Evolutionary conservation across 2,113 vertebrate genomes (phyloP), one percentile per base, ranked within the genome.

Genomic region (Eidolon helvum): DNA sequence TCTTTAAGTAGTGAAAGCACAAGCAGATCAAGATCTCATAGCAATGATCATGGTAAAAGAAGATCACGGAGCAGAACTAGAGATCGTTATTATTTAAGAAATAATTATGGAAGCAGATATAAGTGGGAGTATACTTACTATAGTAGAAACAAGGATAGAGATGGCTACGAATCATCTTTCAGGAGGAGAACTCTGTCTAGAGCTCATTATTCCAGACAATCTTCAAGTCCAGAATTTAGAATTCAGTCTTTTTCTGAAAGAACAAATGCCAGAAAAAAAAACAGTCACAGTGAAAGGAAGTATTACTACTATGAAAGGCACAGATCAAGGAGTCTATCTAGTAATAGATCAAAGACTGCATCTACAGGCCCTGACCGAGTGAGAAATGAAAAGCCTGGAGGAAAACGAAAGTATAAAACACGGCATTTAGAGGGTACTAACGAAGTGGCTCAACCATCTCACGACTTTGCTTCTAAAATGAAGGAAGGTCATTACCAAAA

Each of bases 361-460:
- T 98, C 99, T 83, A 98, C 98, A 4, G 94, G 95, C 0, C 96
- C 96, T 96, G 98, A 98, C 7, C 98, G 97, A 45, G 96, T 86
- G 11, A 98, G 98, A 88, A 98, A 94, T 11, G 99, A 99, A 94
- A 99, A 99, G 74, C 99, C 99, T 19, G 97, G 99, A 28, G 99
- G 99, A 11, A 99, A 99, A 97, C 99, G 99, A 72, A 99, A 99
- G 96, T 99, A 99, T 83, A 99, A 99, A 98, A 99, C 99, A 15
- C 99, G 98, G 21, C 99, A 99, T 97, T 97, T 99, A 94, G 99
- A 99, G 86, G 98, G 98, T 26, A 21, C 97, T 0, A 97, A 96
- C 0, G 95, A 96, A 65, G 90, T 86, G 8, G 95, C 96, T 92
- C 89, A 97, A 45, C 74, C 93, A 30, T 90, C 95, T 83, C 95